Base-by-base conservation (phyloP, 2,888 invertebrate genomes). In the Melanchra persicariae region DNA sequence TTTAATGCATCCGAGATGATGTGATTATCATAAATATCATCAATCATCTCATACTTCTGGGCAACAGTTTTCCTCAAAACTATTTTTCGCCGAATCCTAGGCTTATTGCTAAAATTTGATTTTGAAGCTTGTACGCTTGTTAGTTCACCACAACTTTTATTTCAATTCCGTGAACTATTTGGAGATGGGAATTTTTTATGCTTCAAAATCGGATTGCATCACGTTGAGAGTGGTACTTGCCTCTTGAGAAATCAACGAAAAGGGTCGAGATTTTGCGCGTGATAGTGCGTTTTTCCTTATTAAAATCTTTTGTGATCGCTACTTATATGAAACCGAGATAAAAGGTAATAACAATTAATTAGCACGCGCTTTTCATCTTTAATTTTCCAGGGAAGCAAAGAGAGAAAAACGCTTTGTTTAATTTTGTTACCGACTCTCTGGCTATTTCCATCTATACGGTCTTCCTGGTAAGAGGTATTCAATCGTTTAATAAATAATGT, bases 241-340 rank as follows among this genome's bases (percentile, higher is more conserved):
- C 66, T 74, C 66, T 45, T 51, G 74, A 66, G 66, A 74, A 74
- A 74, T 74, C 57, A 58, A 51, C 37, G n/a, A 37, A 74, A 51
- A 17, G 17, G 51, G 12, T 45, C 19, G 22, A 12, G 12, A 37
- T 57, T 57, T 74, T 19, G n/a, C 26, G 22, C 45, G n/a, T 45
- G 37, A 58, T 19, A 1, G 7, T 51, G 57, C 30, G 26, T 26
- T 65, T 57, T 64, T 43, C 2, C 5, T 17, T 45, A 15, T n/a
- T 17, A 40, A 7, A 30, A 40, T 30, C 2, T 47, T 24, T 47
- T 10, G 1, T 1, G n/a, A 24, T 43, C 4, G 6, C 15, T 26
- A 51, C 22, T 34, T 51, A 22, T 58, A 45, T n/a, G 26, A 45
- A 58, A 5, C 22, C 4, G 58, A 19, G 55, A 37, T 15, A 51